A percentile compares a stretch with the other conserved stretches of the same genome.
Conservation (phyloP, 1,140 invertebrate genomes). For the Eubasilissa regina region DNA sequence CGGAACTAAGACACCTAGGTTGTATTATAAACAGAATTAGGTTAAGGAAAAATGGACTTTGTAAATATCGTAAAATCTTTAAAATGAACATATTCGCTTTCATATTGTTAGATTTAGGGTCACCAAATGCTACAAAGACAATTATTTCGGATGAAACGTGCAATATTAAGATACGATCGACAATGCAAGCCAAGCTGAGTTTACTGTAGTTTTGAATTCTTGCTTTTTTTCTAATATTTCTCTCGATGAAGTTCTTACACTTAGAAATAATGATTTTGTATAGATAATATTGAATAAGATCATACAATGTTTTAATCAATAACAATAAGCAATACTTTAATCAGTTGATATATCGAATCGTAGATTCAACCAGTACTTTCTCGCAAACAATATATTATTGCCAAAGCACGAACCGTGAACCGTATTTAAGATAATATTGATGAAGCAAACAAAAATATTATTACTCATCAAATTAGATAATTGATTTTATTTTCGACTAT, state of each 20-base stretch:
- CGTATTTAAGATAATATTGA: no score
- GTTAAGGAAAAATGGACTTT: constrained; percentile 33
- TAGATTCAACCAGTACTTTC: neutral
- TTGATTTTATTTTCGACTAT: no score
- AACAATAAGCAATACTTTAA: constrained; percentile 23
- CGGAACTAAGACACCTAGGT: constrained; percentile 35
- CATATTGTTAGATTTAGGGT: constrained; percentile 32
- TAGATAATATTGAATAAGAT: constrained; percentile 17
- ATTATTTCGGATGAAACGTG: constrained; percentile 19
- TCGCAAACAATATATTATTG: no score
- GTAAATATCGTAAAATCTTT: constrained; percentile 43
- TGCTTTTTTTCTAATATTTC: constrained; percentile 36
- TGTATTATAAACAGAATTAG: constrained; percentile 44
- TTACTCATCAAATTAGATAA: no score
- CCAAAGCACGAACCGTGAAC: no score
- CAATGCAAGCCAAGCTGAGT: constrained; percentile 32
- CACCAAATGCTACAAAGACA: constrained; percentile 34
- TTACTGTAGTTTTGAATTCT: constrained; percentile 27
- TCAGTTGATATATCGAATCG: constrained; percentile 7
- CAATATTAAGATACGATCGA: constrained; percentile 34
- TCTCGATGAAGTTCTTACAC: constrained; percentile 3
- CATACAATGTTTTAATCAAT: neutral
- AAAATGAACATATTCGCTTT: constrained; percentile 39
- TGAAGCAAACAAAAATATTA: no score
- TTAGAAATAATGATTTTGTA: constrained; percentile 23